phyloP scores from a whole-genome alignment of 2,113 vertebrate genomes.

The Triplophysa siluroides region DNA sequence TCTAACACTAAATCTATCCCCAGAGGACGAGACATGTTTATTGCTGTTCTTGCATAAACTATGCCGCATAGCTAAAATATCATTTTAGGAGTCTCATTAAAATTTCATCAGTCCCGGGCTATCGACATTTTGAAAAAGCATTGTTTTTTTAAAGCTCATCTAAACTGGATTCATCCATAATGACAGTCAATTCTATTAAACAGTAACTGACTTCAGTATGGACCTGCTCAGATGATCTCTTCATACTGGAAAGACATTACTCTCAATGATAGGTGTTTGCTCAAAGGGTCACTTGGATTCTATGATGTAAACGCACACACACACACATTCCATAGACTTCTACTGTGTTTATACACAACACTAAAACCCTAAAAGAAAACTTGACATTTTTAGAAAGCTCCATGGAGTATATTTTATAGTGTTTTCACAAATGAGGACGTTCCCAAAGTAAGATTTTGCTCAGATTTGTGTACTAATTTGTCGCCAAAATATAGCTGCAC shows the following conservation, averaged over 20 bases:
- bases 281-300: not conserved
- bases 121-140: constrained; percentile 49
- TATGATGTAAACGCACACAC: not conserved
- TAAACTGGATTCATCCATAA: constrained; percentile 14
- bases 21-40: constrained; percentile 36
- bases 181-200: constrained; percentile 30
- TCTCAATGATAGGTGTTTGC: not conserved
- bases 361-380: no score
- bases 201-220: not conserved
- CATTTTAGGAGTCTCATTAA: constrained; percentile 55
- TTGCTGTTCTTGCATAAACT: constrained; percentile 42
- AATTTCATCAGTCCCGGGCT: constrained; percentile 45
- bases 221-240: not conserved
- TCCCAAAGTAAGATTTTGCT: no score
- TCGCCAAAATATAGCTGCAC: no score
- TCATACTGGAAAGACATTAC: not conserved
- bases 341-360: no score
- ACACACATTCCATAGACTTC: no score
- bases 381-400: no score
- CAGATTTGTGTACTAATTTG: no score
- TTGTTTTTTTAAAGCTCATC: constrained; percentile 44
- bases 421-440: no score
- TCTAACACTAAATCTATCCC: constrained; percentile 1
- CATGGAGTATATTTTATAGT: no score
- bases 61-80: constrained; percentile 47